Base-by-base conservation (phyloP, 2,113 vertebrate genomes). In the Pteronura brasiliensis region DNA sequence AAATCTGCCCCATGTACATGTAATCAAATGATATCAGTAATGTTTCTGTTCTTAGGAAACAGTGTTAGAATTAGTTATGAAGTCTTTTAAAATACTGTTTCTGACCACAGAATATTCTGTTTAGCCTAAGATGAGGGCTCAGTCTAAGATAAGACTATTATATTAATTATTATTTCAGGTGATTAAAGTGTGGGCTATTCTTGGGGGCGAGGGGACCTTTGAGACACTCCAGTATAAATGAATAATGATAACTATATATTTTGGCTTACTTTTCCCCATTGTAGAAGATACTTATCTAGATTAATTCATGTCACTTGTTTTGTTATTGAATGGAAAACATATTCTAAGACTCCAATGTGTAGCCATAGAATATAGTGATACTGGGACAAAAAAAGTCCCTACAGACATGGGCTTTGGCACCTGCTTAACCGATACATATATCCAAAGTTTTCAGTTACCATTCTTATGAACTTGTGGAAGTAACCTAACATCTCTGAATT, bases 301-400 rank as follows among this genome's bases (percentile, higher is more conserved):
- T 86, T 84, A 65, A 85, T 90, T 93, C 8, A 47, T 55, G 31
- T 3, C 13, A 42, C 12, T 85, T 71, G 9, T 55, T 6, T n/a
- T 61, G 65, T 61, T 96, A 65, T 47, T 65, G 44, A 44, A 74
- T 3, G 4, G 42, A 65, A 92, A 92, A 74, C n/a, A 44, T 65
- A 61, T 72, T 49, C 4, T 39, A 69, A 20, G 21, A 49, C 23
- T 81, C 21, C 29, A 57, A 3, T 52, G 8, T 67, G 92, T 67
- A 83, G 29, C 42, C 20, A n/a, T 87, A 61, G 18, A 47, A 21
- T 27, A 39, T 1, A 47, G 42, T 55, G 23, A 89, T 52, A 8
- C 3, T 44, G 18, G 31, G 23, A 83, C 7, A 84, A 13, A 49
- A 82, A 27, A 12, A 74, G 67, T 65, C 29, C 4, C 34, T 72